Conservation (phyloP, 2,113 vertebrate species). For the Potamarius usumacintae region DNA sequence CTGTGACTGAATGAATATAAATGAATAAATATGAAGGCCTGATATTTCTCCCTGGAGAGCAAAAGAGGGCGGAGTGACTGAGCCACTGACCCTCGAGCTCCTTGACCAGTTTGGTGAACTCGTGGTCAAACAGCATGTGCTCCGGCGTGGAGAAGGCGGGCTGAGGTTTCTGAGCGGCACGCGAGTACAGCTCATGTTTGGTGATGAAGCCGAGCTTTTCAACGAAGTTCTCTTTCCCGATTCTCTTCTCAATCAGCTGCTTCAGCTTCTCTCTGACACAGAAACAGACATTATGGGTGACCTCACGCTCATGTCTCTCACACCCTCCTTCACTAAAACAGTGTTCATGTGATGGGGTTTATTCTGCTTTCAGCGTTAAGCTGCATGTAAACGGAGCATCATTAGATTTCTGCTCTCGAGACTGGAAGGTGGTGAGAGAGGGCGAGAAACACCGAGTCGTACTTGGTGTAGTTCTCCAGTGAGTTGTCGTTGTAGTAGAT, state of each 20-base stretch:
- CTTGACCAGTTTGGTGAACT: slow-evolving; percentile 96
- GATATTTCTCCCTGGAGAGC: neutral
- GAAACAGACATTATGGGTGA: neutral
- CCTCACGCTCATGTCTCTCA: neutral
- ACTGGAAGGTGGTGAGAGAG: neutral
- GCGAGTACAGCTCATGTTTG: slow-evolving; percentile 95
- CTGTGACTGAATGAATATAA: neutral
- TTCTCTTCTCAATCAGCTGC: slow-evolving; percentile 96
- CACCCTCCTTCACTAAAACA: neutral
- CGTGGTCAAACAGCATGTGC: slow-evolving; percentile 97
- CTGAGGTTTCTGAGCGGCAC: slow-evolving; percentile 93
- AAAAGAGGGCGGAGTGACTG: too few relatives aligned
- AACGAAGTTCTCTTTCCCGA: slow-evolving; percentile 96
- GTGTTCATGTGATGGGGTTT: neutral
- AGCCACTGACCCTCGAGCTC: slow-evolving; percentile 89
- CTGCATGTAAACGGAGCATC: neutral
- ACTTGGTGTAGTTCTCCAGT: slow-evolving; percentile 94
- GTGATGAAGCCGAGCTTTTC: slow-evolving; percentile 96
- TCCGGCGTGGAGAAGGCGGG: slow-evolving; percentile 89
- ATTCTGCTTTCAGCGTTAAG: neutral
- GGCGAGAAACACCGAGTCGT: slow-evolving; percentile 55
- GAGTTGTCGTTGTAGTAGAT: slow-evolving; percentile 99
- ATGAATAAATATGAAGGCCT: neutral
- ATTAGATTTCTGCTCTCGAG: neutral
- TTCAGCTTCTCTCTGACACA: slow-evolving; percentile 90